Base-by-base conservation (phyloP, 2,797 vertebrate species). In the Cynopterus sphinx region DNA sequence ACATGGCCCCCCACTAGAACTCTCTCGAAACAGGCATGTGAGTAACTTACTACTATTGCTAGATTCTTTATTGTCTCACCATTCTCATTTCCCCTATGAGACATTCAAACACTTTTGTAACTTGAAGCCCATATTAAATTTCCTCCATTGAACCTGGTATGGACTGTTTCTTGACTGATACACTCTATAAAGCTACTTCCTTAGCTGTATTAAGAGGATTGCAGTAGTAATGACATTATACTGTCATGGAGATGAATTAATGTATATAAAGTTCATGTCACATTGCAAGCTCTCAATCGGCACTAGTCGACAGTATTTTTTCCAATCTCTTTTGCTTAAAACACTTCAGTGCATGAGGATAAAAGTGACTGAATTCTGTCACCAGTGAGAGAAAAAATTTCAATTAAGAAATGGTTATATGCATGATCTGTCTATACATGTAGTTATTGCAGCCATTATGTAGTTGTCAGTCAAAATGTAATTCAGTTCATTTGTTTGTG, bases 391-490 rank as follows among this genome's bases (percentile, higher is more conserved):
- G 74, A 71, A 61, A 63, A 87, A 55, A 33, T 55, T 87, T 75
- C 81, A 85, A 49, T 51, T 57, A 67, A 90, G 57, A 92, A 90
- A 59, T 9, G 12, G 7, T 43, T 51, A 53, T 79, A 28, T 12
- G 84, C 15, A 26, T 15, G 12, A 46, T 65, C 12, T 91, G 91
- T 39, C 61, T 77, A 26, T 36, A 82, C 81, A 46, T 53, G 36
- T 31, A 74, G 24, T 68, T 53, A 28, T 21, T 68, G 15, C 8
- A 51, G 57, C 24, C 79, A 41, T 68, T 39, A 73, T 68, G 41
- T 26, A 84, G 70, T 63, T 94, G 59, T 91, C 75, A 26, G 63
- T 77, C 73, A 93, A 88, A 90, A 94, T 46, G 49, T 11, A 36
- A 79, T 43, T 89, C 31, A 24, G 22, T 73, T 93, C 17, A 31